phyloP scores from a whole-genome alignment of 2,888 invertebrate genomes.

The Pristionchus japonicus region DNA sequence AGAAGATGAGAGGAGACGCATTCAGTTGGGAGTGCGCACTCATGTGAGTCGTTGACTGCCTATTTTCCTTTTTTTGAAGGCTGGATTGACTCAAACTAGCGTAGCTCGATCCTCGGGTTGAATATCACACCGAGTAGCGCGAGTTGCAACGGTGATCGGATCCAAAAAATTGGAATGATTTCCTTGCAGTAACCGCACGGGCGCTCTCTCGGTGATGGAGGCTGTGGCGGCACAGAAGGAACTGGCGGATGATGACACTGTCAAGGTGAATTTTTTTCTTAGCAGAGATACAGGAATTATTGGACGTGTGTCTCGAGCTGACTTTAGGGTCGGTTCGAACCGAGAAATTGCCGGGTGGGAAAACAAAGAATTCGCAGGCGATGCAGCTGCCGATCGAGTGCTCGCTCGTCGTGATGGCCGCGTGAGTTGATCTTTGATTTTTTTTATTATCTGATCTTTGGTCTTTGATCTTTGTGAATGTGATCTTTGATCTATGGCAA shows the following conservation, averaged over 20 bases:
- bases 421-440: constrained; percentile 18
- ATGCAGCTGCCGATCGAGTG: constrained; percentile 61
- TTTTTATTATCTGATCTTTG: neutral
- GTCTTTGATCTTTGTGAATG: neutral
- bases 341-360: neutral
- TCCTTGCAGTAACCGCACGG: constrained; percentile 87
- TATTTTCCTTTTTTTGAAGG: too few relatives aligned
- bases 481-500: too few relatives aligned
- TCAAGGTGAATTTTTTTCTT: too few relatives aligned
- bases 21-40: constrained; percentile 95
- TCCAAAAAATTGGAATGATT: neutral
- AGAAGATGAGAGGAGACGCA: constrained; percentile 91
- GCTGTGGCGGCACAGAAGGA: constrained; percentile 58
- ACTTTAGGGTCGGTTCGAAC: too few relatives aligned
- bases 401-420: constrained; percentile 58
- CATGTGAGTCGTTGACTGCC: constrained; percentile 79
- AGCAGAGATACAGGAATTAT: neutral
- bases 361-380: constrained; percentile 11
- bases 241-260: constrained; percentile 50
- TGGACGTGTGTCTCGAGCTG: neutral
- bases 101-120: too few relatives aligned
- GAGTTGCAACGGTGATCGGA: neutral
- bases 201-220: constrained; percentile 85
- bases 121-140: neutral
- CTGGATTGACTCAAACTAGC: too few relatives aligned